Percentiles rank a stretch among this genome's conserved stretches.
Evolutionary conservation across 2,113 vertebrate genomes (phyloP).

Genomic region (Prietella phreatophila): DNA sequence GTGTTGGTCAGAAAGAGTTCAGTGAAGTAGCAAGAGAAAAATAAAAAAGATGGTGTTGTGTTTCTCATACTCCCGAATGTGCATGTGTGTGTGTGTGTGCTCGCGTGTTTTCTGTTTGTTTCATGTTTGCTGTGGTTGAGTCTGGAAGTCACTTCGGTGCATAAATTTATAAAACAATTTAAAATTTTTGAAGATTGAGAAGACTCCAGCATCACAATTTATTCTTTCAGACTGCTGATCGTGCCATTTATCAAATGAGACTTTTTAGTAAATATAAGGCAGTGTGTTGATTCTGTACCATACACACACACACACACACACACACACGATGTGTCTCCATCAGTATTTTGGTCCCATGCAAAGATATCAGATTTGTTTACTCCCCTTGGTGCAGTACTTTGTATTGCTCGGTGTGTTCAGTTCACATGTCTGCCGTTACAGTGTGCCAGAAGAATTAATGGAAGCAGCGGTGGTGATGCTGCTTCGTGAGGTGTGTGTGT

Average conservation of each 20-base stretch:
- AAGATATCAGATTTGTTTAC: slow-evolving; percentile 35
- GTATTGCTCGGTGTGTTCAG: slow-evolving; percentile 9
- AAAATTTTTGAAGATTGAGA: not conserved
- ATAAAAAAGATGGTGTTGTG: not conserved
- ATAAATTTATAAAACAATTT: not conserved
- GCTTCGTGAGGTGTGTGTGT: not conserved
- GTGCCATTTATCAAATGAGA: not conserved
- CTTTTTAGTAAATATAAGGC: not conserved
- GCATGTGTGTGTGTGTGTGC: slow-evolving; percentile 6
- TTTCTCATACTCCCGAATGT: not conserved
- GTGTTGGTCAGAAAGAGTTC: not conserved
- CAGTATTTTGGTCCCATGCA: slow-evolving; percentile 14
- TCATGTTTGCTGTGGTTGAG: not conserved
- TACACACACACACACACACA: slow-evolving; percentile 3
- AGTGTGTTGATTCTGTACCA: not conserved
- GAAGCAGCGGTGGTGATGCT: slow-evolving; percentile 8
- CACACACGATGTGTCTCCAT: not conserved
- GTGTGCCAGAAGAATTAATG: slow-evolving; percentile 22
- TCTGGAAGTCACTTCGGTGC: not conserved
- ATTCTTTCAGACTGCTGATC: slow-evolving; percentile 6
- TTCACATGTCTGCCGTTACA: slow-evolving; percentile 7
- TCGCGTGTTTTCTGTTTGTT: not conserved
- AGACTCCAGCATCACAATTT: not conserved
- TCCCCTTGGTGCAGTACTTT: slow-evolving; percentile 1
- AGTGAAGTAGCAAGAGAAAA: not conserved